Evolutionary conservation across 1,140 invertebrate genomes (phyloP).

Genomic region (Sesamia nonagrioides): DNA sequence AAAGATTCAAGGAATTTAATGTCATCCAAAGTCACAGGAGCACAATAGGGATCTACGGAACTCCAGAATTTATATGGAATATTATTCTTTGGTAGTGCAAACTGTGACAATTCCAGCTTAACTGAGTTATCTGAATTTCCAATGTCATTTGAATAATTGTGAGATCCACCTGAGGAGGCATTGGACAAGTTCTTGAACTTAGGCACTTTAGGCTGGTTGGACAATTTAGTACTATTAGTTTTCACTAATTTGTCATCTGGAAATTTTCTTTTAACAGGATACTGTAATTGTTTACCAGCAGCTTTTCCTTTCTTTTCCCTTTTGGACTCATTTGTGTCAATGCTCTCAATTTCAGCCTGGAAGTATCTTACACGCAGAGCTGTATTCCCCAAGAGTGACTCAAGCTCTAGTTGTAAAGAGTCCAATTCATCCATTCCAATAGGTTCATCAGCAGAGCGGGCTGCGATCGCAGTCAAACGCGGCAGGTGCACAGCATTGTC

Average conservation of each 20-base stretch:
- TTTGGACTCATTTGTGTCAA: slow-evolving; percentile 91
- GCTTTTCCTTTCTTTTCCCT: slow-evolving; percentile 90
- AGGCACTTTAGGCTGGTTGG: slow-evolving; percentile 87
- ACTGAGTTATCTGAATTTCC: slow-evolving; percentile 88
- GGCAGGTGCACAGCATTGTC: slow-evolving; percentile 80
- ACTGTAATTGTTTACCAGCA: slow-evolving; percentile 87
- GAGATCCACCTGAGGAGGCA: slow-evolving; percentile 76
- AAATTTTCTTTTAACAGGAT: slow-evolving; percentile 88
- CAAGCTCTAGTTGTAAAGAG: slow-evolving; percentile 95
- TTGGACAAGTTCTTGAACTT: slow-evolving; percentile 87
- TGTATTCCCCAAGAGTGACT: slow-evolving; percentile 94
- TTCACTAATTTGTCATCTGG: slow-evolving; percentile 86
- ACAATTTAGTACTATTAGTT: slow-evolving; percentile 84
- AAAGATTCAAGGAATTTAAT: slow-evolving; percentile 94
- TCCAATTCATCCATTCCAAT: slow-evolving; percentile 93
- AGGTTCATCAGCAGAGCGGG: slow-evolving; percentile 83
- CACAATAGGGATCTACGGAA: slow-evolving; percentile 97
- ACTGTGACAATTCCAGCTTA: slow-evolving; percentile 90
- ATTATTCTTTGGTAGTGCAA: slow-evolving; percentile 94
- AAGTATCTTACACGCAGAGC: slow-evolving; percentile 93
- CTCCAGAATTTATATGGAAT: slow-evolving; percentile 98
- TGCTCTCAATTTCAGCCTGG: slow-evolving; percentile 91
- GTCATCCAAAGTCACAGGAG: slow-evolving; percentile 95
- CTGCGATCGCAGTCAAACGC: slow-evolving; percentile 77
- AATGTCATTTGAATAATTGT: slow-evolving; percentile 81